Conservation (phyloP, 2,888 invertebrate genomes). For the Deilephila elpenor region DNA sequence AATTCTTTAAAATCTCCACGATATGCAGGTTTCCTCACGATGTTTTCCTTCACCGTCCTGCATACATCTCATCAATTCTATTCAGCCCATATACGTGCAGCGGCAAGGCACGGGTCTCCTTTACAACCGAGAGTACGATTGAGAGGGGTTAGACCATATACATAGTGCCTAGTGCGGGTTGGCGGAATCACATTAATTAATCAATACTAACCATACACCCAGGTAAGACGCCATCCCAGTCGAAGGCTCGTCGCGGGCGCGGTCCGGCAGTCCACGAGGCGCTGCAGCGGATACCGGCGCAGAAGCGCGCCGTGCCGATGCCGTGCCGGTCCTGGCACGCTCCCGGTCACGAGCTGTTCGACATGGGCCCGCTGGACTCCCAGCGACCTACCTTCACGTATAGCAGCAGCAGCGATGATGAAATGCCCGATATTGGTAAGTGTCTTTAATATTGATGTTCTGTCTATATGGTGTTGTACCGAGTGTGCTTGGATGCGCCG, state of each 20-base stretch:
- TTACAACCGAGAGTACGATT: too few relatives aligned
- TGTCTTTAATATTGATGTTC: not conserved
- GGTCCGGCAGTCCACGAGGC: constrained; percentile 84
- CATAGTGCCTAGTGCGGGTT: too few relatives aligned
- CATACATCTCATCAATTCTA: too few relatives aligned
- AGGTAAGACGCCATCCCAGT: constrained; percentile 60
- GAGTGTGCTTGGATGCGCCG: too few relatives aligned
- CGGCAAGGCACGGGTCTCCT: too few relatives aligned
- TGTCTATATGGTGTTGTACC: too few relatives aligned
- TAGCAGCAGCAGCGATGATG: constrained; percentile 78
- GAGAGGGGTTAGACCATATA: too few relatives aligned
- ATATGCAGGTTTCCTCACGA: too few relatives aligned
- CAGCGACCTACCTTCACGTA: constrained; percentile 61
- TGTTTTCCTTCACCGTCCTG: too few relatives aligned
- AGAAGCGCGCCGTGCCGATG: constrained; percentile 60
- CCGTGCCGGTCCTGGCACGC: constrained; percentile 77
- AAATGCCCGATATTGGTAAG: constrained; percentile 74
- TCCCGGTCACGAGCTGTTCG: constrained; percentile 76
- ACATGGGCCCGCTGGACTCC: constrained; percentile 72
- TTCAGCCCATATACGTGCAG: too few relatives aligned
- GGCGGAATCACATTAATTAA: not conserved
- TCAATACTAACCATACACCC: not conserved
- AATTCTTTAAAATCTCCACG: too few relatives aligned
- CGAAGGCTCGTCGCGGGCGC: constrained; percentile 70
- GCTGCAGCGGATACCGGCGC: constrained; percentile 83